Base-by-base conservation (phyloP, 2,888 invertebrate genomes). In the Zaprionus obscuricornis region DNA sequence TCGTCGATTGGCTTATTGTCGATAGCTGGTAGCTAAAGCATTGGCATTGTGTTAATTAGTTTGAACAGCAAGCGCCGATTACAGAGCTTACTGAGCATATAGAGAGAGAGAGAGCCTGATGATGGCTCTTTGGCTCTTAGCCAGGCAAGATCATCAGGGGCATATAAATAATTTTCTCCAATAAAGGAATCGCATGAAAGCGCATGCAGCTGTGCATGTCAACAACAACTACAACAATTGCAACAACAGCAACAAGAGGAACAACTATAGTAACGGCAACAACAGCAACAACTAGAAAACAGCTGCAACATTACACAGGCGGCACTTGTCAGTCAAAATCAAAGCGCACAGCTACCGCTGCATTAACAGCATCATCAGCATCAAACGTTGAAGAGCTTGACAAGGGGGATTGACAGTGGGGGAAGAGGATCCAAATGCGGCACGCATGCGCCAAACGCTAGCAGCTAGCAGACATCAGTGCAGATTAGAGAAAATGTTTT, bases 291-390 rank as follows among this genome's bases (percentile, higher is more conserved):
- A 22, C 57, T 26, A 3, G 36, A n/a, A 29, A 46, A 34, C 55
- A 31, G 49, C 71, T 69, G 36, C 81, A 59, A 49, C 64, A 55
- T 58, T 54, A 64, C 57, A 76, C 84, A 77, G 74, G 81, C 87
- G 86, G 81, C 86, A 83, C 83, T 87, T 88, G 87, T 87, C 88
- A 79, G 88, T 87, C 88, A 88, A 88, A 87, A 76, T 87, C 87
- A 87, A 87, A 88, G 79, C 85, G 82, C 79, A 57, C 60, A 68
- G 69, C 83, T 62, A 64, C 82, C 47, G 71, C 67, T 47, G 62
- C 82, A 73, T 68, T 69, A 73, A 73, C 69, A 65, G 62, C 68
- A 76, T 68, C 77, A 69, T 66, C 83, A 74, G 51, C 56, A 51
- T 64, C 60, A 64, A 7, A 4, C 4, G 22, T 17, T 16, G 24